Percentiles rank a stretch among this genome's conserved stretches.
phyloP scores from a whole-genome alignment of 2,113 vertebrate species.

The Clarias macrocephalus region DNA sequence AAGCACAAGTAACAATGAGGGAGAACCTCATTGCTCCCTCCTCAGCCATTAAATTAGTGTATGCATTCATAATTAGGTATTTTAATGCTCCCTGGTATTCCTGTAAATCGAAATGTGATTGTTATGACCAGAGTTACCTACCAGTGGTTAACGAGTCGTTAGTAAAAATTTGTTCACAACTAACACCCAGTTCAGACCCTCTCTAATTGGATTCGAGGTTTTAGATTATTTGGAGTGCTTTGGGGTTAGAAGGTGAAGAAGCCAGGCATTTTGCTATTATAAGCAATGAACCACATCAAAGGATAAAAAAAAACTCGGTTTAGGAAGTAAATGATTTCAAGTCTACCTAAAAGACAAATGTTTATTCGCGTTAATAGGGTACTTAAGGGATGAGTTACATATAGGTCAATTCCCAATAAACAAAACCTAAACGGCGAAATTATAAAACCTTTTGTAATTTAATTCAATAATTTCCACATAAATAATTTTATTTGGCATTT shows the following conservation, averaged over 20 bases:
- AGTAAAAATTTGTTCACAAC: constrained; percentile 59
- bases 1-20: constrained; percentile 82
- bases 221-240: constrained; percentile 30
- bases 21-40: constrained; percentile 74
- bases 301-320: background rate
- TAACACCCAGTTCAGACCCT: constrained; percentile 78
- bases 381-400: background rate
- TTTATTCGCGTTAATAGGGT: background rate
- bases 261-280: background rate
- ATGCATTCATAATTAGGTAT: constrained; percentile 55
- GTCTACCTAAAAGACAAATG: background rate
- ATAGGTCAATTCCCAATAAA: background rate
- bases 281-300: constrained; percentile 2
- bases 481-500: background rate
- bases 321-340: background rate
- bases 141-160: constrained; percentile 14
- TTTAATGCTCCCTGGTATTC: constrained; percentile 38
- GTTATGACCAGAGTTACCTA: constrained; percentile 22
- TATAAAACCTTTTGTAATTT: background rate
- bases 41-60: constrained; percentile 64
- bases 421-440: background rate
- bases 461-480: background rate
- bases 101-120: constrained; percentile 60
- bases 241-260: constrained; percentile 24
- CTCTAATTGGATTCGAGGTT: constrained; percentile 76